Evolutionary conservation across 37 sponge, comb jelly and placozoan species (phyloP), one percentile per base, ranked within the genome.

Genomic region (Hormiphora californensis): DNA sequence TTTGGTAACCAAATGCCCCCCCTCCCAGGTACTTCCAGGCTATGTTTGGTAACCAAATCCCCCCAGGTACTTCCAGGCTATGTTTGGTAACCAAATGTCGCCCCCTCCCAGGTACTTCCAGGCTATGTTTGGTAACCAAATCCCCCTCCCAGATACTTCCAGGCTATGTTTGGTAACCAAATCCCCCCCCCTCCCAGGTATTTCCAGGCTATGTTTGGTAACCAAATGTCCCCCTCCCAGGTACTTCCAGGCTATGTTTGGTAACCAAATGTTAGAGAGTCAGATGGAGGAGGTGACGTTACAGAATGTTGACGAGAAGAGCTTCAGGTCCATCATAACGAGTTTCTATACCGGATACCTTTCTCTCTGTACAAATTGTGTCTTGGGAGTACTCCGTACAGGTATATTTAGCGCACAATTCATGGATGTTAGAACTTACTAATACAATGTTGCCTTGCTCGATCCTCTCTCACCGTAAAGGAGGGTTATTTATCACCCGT

Each of bases 311-410:
- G 81, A 73, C 35, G 81, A 73, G 81, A n/a, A 43, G 28, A 73
- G 81, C 23, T 73, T 73, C 81, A 1, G 46, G 23, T 23, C 81
- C 27, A 73, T 73, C 27, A n/a, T 73, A n/a, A 25, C 81, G 28
- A 73, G 81, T 73, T 73, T 73, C 81, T 73, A 73, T 46, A 33
- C 81, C 15, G 81, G 81, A 1, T 73, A 43, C 44, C 81, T 73
- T 23, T 73, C 81, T 40, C 46, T 73, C 25, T 73, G 81, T 28
- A 43, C 81, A 11, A 22, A 73, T 43, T 73, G 81, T 73, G 81
- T 73, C 44, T 19, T 73, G 7, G 17, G 81, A 19, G 17, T 73
- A n/a, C 81, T 73, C 27, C 40, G 27, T 43, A 73, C 81, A 41
- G 81, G 81, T 73, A n/a, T n/a, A n/a, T n/a, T n/a, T n/a, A n/a